Evolutionary conservation across 1,140 invertebrate species (phyloP).

Genomic region (Drosophila subpulchrella): DNA sequence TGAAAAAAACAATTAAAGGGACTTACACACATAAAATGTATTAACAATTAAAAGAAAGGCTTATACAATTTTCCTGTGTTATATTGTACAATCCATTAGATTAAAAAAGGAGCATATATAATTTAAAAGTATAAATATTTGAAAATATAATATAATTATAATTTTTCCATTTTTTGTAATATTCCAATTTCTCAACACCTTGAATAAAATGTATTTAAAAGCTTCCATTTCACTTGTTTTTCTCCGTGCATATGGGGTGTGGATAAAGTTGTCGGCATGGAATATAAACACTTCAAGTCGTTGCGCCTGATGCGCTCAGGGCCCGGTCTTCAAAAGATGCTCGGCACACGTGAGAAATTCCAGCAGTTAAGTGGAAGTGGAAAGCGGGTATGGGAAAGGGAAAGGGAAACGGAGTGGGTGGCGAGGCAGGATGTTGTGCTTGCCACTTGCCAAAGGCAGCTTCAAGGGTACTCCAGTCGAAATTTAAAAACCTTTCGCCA

Average conservation of each 20-base stretch:
- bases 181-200: background rate
- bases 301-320: constrained; percentile 53
- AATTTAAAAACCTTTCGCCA: constrained; percentile 61
- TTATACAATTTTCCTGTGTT: no score
- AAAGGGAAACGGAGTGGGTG: background rate
- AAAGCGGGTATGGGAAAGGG: no score
- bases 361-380: constrained; percentile 29
- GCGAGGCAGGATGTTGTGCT: constrained; percentile 28
- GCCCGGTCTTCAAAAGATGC: constrained; percentile 40
- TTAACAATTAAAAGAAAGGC: no score
- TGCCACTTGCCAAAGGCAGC: constrained; percentile 54
- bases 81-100: no score
- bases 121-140: no score
- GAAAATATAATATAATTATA: no score
- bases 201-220: background rate
- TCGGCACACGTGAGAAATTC: constrained; percentile 46
- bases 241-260: constrained; percentile 3
- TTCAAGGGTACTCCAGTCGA: constrained; percentile 55
- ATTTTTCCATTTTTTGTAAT: no score
- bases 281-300: constrained; percentile 63
- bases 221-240: background rate
- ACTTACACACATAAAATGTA: no score
- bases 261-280: constrained; percentile 51
- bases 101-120: no score
- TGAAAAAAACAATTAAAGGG: no score